Percentiles rank a stretch among this genome's conserved stretches.
Evolutionary conservation across 2,113 vertebrate species (phyloP).

Genomic region (Phyllostomus hastatus): DNA sequence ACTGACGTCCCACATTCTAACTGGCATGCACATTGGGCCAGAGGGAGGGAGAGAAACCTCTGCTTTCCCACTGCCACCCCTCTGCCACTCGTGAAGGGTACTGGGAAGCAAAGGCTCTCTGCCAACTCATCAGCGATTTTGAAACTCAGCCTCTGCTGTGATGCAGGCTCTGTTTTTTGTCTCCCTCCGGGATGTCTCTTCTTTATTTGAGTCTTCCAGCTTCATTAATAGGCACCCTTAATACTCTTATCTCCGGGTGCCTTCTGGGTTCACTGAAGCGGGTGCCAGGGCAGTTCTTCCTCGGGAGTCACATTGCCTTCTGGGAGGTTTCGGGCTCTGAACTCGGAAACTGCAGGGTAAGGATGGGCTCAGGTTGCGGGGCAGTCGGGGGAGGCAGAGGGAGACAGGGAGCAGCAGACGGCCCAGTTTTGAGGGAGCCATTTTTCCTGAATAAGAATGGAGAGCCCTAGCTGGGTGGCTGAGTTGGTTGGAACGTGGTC

Average conservation of each 20-base stretch:
- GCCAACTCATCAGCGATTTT: slow-evolving; percentile 56
- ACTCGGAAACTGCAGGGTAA: slow-evolving; percentile 69
- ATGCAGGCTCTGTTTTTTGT: slow-evolving; percentile 70
- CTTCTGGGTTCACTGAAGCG: slow-evolving; percentile 77
- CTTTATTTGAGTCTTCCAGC: slow-evolving; percentile 66
- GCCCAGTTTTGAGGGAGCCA: background rate
- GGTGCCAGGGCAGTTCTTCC: slow-evolving; percentile 61
- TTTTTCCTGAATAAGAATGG: background rate
- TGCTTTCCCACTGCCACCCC: background rate
- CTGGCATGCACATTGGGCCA: background rate
- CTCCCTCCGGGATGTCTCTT: slow-evolving; percentile 55
- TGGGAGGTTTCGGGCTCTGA: slow-evolving; percentile 73
- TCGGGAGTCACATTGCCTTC: slow-evolving; percentile 71
- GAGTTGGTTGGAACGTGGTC: no score
- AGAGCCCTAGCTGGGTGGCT: background rate
- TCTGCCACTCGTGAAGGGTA: background rate
- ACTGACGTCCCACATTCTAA: background rate
- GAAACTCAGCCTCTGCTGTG: slow-evolving; percentile 23
- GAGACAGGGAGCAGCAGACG: background rate
- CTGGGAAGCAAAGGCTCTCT: background rate
- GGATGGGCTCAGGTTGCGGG: slow-evolving; percentile 30
- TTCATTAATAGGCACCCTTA: slow-evolving; percentile 70
- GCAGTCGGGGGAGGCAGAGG: no score
- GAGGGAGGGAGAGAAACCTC: background rate
- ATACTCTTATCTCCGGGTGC: slow-evolving; percentile 77